Evolutionary conservation across 1,140 invertebrate genomes (phyloP).

Genomic region (Drosophila repleta): DNA sequence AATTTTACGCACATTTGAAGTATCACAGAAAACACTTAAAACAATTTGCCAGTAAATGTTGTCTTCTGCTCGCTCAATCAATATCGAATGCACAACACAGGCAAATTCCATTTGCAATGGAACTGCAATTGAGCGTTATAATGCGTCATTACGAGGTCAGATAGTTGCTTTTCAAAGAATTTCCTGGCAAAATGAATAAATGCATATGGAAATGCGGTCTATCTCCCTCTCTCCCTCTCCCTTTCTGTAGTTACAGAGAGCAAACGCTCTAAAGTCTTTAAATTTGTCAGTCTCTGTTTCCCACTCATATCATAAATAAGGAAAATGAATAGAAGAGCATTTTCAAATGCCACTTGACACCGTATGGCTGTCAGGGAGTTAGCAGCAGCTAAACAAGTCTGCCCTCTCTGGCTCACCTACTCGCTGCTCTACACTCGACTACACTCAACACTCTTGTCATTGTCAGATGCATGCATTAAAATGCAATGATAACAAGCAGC

Average conservation of each 20-base stretch:
- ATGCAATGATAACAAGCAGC: slow-evolving; percentile 72
- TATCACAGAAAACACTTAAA: background rate
- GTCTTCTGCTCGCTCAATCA: slow-evolving; percentile 6
- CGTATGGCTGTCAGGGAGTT: slow-evolving; percentile 61
- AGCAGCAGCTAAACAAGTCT: slow-evolving; percentile 5
- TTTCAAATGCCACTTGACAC: slow-evolving; percentile 81
- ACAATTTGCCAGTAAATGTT: background rate
- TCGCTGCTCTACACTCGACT: background rate
- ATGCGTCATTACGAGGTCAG: slow-evolving; percentile 13
- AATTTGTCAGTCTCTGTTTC: background rate
- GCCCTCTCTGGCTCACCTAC: background rate
- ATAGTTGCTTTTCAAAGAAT: slow-evolving; percentile 7
- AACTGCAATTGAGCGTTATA: slow-evolving; percentile 10
- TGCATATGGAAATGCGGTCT: background rate
- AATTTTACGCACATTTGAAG: too few species aligned
- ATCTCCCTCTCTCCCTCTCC: background rate
- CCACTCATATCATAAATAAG: slow-evolving; percentile 61
- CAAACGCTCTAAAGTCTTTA: background rate
- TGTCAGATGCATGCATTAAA: slow-evolving; percentile 77
- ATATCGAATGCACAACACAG: slow-evolving; percentile 6
- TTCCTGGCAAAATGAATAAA: slow-evolving; percentile 7
- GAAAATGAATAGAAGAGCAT: slow-evolving; percentile 72
- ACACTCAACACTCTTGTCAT: slow-evolving; percentile 41
- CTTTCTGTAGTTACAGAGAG: background rate
- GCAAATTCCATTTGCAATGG: background rate